Evolutionary conservation across 2,888 invertebrate genomes (phyloP).

Genomic region (Bruchidius siliquastri): DNA sequence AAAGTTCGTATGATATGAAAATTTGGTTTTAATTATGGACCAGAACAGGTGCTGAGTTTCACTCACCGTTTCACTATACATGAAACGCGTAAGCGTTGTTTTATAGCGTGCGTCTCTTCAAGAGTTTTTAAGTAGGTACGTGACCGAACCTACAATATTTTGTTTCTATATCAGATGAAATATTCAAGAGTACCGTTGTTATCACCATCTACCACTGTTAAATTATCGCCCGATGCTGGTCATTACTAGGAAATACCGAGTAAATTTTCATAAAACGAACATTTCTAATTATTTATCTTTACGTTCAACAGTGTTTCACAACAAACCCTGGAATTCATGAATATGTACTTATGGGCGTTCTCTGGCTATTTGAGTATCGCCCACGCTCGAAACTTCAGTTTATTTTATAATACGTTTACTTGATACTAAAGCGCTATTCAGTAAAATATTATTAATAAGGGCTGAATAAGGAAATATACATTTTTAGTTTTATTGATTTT

Average conservation of each 20-base stretch:
- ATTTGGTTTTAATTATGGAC: too few relatives aligned
- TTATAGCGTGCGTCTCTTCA: too few relatives aligned
- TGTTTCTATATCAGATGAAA: neutral
- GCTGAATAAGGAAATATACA: too few relatives aligned
- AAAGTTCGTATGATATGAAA: too few relatives aligned
- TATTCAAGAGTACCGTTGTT: neutral
- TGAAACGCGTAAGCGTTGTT: too few relatives aligned
- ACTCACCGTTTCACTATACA: too few relatives aligned
- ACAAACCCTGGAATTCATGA: neutral
- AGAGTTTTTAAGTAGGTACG: neutral
- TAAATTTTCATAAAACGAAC: neutral
- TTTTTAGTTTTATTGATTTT: too few relatives aligned
- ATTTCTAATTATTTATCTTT: neutral
- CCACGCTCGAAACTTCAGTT: neutral
- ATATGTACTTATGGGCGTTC: neutral
- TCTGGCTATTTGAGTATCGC: neutral
- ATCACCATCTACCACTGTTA: neutral
- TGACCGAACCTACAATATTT: neutral
- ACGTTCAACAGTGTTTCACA: neutral
- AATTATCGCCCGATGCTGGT: neutral
- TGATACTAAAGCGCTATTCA: too few relatives aligned
- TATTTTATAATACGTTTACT: too few relatives aligned
- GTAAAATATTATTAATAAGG: too few relatives aligned
- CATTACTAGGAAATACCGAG: neutral
- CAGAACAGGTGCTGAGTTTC: too few relatives aligned